phyloP scores from a whole-genome alignment of 2,888 invertebrate species.

The Cantharis rufa region DNA sequence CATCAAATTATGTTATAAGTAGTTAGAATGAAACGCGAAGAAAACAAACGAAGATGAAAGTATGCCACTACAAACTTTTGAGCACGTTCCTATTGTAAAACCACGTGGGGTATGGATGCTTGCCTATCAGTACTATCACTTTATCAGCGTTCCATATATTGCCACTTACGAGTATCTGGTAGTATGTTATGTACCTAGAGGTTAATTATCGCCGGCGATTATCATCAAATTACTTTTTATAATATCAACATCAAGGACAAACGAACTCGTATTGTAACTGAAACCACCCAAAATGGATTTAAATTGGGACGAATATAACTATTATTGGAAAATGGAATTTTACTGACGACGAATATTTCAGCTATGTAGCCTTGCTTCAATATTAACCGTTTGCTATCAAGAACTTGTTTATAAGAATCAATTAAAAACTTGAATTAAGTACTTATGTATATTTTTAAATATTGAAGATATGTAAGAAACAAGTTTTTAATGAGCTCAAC shows the following conservation, averaged over 20 bases:
- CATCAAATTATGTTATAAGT: constrained; percentile 41
- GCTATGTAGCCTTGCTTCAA: neutral
- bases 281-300: no score
- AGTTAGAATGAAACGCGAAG: constrained; percentile 44
- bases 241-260: neutral
- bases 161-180: neutral
- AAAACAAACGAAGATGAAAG: constrained; percentile 43
- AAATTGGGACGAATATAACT: neutral
- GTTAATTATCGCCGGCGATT: neutral
- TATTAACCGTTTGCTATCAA: neutral
- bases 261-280: neutral
- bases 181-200: neutral
- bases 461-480: neutral
- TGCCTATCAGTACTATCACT: neutral
- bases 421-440: neutral
- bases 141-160: neutral
- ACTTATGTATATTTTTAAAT: neutral
- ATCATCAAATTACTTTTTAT: neutral
- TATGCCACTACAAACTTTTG: constrained; percentile 3
- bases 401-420: neutral
- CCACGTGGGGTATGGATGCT: constrained; percentile 31
- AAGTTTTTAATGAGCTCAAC: neutral
- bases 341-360: no score
- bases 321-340: neutral
- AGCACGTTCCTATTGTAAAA: constrained; percentile 9